These are phyloP conservation scores for Sardinella longiceps DNA, from an alignment of 2,797 vertebrate genomes.

Conservation along the genomic window DNA sequence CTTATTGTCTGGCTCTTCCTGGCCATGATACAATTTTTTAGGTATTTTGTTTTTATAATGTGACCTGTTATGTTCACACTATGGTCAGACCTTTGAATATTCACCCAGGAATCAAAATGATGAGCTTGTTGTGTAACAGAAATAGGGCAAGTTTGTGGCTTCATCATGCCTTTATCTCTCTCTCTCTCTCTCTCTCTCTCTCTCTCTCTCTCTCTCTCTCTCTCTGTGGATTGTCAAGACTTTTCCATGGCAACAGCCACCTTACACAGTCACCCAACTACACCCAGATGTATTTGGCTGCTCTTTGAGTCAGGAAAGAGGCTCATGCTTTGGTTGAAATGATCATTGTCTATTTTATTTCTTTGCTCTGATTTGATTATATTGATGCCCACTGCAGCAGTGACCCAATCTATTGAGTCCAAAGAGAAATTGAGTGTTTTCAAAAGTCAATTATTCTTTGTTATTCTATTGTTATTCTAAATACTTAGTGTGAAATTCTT, in stretches of 20 bases:
- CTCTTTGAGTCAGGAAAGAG: not conserved
- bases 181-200: too few relatives aligned
- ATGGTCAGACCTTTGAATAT: not conserved
- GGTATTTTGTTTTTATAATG: not conserved
- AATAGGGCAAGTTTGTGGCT: not conserved
- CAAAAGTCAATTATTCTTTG: too few relatives aligned
- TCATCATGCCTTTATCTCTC: too few relatives aligned
- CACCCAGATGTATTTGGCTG: not conserved
- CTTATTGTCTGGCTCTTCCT: not conserved
- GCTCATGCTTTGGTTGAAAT: not conserved
- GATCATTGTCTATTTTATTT: not conserved
- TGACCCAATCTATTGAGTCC: too few relatives aligned
- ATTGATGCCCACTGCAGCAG: too few relatives aligned
- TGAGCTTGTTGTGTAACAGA: not conserved
- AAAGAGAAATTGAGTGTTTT: too few relatives aligned
- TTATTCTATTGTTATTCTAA: too few relatives aligned
- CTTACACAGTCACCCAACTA: slow-evolving; percentile 1
- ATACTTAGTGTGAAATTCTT: too few relatives aligned
- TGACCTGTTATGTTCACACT: not conserved
- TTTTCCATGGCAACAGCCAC: slow-evolving; percentile 1
- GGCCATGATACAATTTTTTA: not conserved
- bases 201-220: too few relatives aligned
- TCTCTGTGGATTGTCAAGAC: not conserved
- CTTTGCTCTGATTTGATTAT: not conserved
- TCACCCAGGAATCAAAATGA: not conserved